Conservation (phyloP, 2,888 invertebrate species). For the Ophion slaviceki region DNA sequence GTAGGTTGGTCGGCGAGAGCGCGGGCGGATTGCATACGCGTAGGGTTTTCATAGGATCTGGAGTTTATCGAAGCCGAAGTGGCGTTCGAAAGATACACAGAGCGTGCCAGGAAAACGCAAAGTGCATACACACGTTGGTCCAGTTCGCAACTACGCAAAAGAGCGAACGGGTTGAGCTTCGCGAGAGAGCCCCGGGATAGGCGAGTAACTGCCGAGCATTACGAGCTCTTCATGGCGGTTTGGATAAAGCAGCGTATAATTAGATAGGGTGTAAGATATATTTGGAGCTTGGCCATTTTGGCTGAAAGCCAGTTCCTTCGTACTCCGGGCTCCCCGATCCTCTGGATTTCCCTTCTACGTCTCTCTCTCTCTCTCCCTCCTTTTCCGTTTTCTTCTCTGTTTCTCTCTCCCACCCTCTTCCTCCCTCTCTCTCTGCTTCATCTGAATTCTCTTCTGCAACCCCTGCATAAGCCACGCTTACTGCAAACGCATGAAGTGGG, state of each 20-base stretch:
- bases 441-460: constrained; percentile 49
- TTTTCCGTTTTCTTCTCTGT: constrained; percentile 23
- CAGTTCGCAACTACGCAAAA: constrained; percentile 40
- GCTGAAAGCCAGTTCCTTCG: constrained; percentile 77
- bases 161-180: constrained; percentile 53
- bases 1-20: constrained; percentile 42
- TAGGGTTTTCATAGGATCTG: constrained; percentile 63
- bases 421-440: constrained; percentile 22
- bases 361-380: constrained; percentile 11
- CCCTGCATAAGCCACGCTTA: background rate
- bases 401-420: background rate
- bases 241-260: constrained; percentile 83
- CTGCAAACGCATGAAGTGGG: constrained; percentile 42
- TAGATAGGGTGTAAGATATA: constrained; percentile 83
- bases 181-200: constrained; percentile 69
- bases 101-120: constrained; percentile 66
- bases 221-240: constrained; percentile 79
- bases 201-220: constrained; percentile 79
- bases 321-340: constrained; percentile 58
- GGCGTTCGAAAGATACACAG: constrained; percentile 52
- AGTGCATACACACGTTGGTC: constrained; percentile 55
- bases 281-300: constrained; percentile 82
- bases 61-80: constrained; percentile 77
- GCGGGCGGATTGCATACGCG: background rate
- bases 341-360: constrained; percentile 52